Evolutionary conservation across 1,140 invertebrate species (phyloP), one percentile per base, ranked within the genome.

Genomic region (Trichoplusia ni): DNA sequence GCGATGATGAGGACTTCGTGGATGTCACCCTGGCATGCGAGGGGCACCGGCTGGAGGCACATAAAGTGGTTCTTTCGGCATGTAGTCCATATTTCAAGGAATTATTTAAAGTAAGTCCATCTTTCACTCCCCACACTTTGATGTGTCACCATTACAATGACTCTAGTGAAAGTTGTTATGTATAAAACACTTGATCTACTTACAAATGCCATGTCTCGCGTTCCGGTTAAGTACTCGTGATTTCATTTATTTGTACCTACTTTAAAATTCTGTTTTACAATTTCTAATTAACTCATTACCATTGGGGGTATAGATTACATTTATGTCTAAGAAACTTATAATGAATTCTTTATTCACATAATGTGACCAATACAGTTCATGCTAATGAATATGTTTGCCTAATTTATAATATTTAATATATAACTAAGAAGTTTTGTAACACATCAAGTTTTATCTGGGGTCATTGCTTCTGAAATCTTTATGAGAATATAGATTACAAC

Each of bases 1-100:
- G 94, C 82, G 94, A 94, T 92, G 94, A 95, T 92, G 94, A 95
- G 92, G 94, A 95, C 90, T 94, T 95, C 86, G 95, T 96, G 75
- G 95, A 96, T 92, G 95, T 96, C 81, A 96, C 95, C 67, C 93
- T 96, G 81, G 95, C 95, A 72, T 95, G 95, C 86, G 95, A 95
- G 76, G 95, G 94, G 71, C 93, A 94, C 84, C 92, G 94, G 82
- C 91, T 95, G 74, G 93, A 94, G 81, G 97, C 95, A 67, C 95
- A 96, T 91, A 95, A 95, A 93, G 94, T 96, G 82, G 94, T 96
- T 70, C 91, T 96, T 65, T 95, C 94, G 51, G 95, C 95, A 59
- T 95, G 95, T 91, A 95, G 95, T 91, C 94, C 95, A 77, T 95
- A 95, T 92, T 95, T 95, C 91, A 94, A 95, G 92, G 95, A 95